phyloP scores from a whole-genome alignment of 2,888 invertebrate species.

The Drosophila prostipennis region DNA sequence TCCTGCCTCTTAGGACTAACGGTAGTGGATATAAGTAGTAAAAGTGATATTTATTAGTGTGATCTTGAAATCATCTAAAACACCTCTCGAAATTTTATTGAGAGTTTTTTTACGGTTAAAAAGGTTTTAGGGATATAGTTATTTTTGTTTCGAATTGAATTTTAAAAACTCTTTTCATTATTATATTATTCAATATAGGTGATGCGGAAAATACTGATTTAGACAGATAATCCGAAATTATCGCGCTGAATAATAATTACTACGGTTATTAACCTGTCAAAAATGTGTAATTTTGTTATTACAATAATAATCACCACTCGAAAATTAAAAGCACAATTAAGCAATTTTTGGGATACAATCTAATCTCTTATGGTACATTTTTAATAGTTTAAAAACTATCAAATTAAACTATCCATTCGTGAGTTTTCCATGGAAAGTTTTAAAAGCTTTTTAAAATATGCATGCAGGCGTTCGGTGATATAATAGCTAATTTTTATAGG shows the following conservation, averaged over 20 bases:
- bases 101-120: no score
- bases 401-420: no score
- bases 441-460: no score
- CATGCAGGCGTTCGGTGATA: neutral
- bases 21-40: constrained; percentile 3
- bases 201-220: no score
- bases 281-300: neutral
- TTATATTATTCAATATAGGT: no score
- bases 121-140: no score
- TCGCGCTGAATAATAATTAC: neutral
- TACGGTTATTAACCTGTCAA: neutral
- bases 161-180: no score
- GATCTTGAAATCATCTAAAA: no score
- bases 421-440: no score
- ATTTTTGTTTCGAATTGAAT: no score
- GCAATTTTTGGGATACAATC: neutral
- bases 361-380: neutral
- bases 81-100: no score
- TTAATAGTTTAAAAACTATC: no score
- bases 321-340: neutral
- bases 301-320: neutral
- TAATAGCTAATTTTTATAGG: neutral
- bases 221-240: neutral
- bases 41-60: neutral
- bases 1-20: constrained; percentile 12